Evolutionary conservation across 2,113 vertebrate genomes (phyloP).

Genomic region (Procapra przewalskii): DNA sequence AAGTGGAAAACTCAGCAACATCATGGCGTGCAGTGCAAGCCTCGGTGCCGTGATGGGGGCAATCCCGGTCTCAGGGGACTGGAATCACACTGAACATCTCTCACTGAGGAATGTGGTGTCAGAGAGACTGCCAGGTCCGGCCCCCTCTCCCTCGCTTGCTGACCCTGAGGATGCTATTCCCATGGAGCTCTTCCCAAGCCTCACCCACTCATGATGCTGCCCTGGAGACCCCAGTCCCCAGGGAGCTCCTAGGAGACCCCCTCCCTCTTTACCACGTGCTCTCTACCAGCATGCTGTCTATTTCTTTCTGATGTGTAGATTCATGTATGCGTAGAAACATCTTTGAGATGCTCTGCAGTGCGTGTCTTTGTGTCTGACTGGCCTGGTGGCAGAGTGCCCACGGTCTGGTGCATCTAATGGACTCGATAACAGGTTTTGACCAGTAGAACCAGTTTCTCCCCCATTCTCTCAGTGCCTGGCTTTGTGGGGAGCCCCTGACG

Average conservation of each 20-base stretch:
- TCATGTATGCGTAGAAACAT: neutral
- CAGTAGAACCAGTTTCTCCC: neutral
- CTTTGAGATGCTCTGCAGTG: neutral
- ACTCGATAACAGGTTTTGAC: neutral
- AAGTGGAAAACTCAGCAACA: too few species aligned
- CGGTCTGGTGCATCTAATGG: rapidly evolving
- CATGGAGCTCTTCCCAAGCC: neutral
- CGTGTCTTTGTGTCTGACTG: neutral
- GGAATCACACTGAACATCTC: neutral
- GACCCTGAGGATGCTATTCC: neutral
- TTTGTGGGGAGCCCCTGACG: neutral
- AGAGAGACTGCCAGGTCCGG: neutral
- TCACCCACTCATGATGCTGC: neutral
- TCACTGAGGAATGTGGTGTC: too few species aligned
- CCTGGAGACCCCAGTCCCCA: neutral
- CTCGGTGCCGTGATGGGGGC: neutral
- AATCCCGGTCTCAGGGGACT: rapidly evolving
- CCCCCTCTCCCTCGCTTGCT: neutral
- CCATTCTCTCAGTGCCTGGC: neutral
- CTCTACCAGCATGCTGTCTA: too few species aligned
- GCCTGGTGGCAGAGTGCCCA: rapidly evolving
- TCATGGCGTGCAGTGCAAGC: neutral
- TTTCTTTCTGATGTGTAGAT: neutral
- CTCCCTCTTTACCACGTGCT: rapidly evolving
- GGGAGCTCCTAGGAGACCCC: neutral